Evolutionary conservation across 2,113 vertebrate species (phyloP).

Genomic region (Paradoxurus hermaphroditus): DNA sequence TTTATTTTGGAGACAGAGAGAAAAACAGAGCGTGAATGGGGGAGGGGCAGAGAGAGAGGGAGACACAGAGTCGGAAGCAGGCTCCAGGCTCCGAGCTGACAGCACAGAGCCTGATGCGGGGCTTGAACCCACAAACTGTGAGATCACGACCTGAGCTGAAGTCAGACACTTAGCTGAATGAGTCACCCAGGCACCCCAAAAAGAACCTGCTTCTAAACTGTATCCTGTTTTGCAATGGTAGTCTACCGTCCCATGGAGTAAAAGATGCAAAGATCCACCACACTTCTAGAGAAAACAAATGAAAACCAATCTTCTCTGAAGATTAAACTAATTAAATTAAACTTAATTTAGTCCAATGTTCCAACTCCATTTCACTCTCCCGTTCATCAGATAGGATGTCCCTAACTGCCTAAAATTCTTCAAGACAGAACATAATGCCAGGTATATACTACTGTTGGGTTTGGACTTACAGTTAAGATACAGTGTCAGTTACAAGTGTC

Average conservation of each 20-base stretch:
- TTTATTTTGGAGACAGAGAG: too few relatives aligned
- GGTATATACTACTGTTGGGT: background rate
- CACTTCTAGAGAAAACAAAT: background rate
- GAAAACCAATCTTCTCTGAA: background rate
- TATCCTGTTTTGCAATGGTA: background rate
- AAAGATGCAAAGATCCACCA: background rate
- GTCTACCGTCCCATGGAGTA: background rate
- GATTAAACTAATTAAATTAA: too few relatives aligned
- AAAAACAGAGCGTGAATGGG: too few relatives aligned
- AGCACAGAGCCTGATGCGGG: too few relatives aligned
- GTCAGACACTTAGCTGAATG: too few relatives aligned
- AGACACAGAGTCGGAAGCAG: too few relatives aligned
- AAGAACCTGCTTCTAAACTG: background rate
- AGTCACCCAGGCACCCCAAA: background rate
- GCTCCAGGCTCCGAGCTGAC: too few relatives aligned
- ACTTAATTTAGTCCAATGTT: background rate
- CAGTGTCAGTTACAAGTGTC: too few relatives aligned
- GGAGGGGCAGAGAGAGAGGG: too few relatives aligned
- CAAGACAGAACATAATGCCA: background rate
- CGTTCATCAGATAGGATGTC: background rate
- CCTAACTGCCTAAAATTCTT: background rate
- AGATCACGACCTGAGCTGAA: too few relatives aligned
- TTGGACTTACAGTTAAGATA: conserved; percentile 1
- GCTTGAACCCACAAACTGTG: too few relatives aligned
- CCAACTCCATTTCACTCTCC: background rate